These are phyloP conservation scores for Pseudopleuronectes americanus DNA, from an alignment of 2,797 vertebrate genomes.

Conservation along the genomic window DNA sequence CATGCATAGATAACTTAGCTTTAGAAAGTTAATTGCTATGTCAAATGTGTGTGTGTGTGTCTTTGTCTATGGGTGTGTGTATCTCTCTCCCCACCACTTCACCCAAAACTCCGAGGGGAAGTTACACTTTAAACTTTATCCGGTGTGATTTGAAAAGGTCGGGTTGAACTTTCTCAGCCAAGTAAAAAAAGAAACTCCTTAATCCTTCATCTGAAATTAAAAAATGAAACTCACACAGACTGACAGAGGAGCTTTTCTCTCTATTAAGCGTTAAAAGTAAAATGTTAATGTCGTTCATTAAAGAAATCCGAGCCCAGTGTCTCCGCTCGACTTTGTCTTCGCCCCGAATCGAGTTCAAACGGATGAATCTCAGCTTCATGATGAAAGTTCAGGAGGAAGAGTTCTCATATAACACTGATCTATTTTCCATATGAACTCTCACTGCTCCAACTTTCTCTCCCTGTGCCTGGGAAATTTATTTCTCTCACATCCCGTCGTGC, in stretches of 20 bases:
- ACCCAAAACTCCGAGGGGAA: too few species aligned
- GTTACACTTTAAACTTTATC: constrained; percentile 3
- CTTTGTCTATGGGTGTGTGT: too few species aligned
- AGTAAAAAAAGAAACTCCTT: background rate
- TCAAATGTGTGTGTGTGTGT: too few species aligned
- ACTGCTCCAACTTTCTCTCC: constrained; percentile 2
- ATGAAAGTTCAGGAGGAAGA: constrained; percentile 38
- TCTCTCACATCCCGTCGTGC: constrained; percentile 42
- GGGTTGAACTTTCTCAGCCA: too few species aligned
- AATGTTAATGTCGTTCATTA: constrained; percentile 33
- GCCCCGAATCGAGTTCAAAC: constrained; percentile 36
- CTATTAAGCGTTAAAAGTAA: constrained; percentile 20
- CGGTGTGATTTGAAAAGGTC: constrained; percentile 17
- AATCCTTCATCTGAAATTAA: constrained; percentile 6
- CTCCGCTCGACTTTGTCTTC: constrained; percentile 2
- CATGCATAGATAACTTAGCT: too few species aligned
- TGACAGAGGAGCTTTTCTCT: constrained; percentile 12
- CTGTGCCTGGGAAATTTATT: constrained; percentile 18
- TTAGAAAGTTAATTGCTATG: too few species aligned
- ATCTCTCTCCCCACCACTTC: too few species aligned
- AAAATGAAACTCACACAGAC: background rate
- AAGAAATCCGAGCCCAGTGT: constrained; percentile 16
- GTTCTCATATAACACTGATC: constrained; percentile 36
- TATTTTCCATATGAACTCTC: constrained; percentile 38
- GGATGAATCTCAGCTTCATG: constrained; percentile 23